Evolutionary conservation across 2,797 vertebrate genomes (phyloP).

Genomic region (Champsocephalus esox): DNA sequence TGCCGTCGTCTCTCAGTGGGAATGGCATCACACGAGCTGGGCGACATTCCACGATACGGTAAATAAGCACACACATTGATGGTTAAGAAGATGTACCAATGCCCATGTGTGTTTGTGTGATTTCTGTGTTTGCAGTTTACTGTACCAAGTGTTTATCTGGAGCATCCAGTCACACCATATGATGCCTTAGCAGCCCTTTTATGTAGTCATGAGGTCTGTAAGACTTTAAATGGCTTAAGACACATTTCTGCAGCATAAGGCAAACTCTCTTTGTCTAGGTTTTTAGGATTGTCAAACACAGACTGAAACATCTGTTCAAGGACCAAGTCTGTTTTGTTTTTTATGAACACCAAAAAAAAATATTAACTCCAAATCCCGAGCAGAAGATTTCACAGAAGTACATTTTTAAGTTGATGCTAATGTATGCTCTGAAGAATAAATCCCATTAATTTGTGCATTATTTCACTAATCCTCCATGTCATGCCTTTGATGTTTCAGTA

Average conservation of each 20-base stretch:
- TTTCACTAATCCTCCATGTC: constrained; percentile 58
- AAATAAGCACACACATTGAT: constrained; percentile 27
- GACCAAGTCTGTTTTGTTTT: constrained; percentile 29
- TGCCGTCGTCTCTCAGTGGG: constrained; percentile 89
- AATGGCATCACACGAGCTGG: constrained; percentile 88
- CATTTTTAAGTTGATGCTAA: constrained; percentile 56
- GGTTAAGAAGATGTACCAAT: background rate
- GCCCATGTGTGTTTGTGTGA: background rate
- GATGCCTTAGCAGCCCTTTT: constrained; percentile 63
- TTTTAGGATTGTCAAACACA: constrained; percentile 15
- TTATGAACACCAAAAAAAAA: constrained; percentile 14
- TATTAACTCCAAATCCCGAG: constrained; percentile 31
- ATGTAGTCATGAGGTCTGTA: constrained; percentile 75
- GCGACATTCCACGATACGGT: constrained; percentile 90
- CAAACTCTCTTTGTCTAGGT: constrained; percentile 43
- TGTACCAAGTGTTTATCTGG: background rate
- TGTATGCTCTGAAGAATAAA: constrained; percentile 56
- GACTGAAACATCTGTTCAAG: background rate
- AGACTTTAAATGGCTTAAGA: constrained; percentile 79
- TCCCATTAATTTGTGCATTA: constrained; percentile 63
- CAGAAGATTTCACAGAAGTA: constrained; percentile 49
- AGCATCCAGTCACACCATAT: constrained; percentile 66
- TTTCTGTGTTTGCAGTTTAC: background rate
- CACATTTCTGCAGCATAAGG: constrained; percentile 30
- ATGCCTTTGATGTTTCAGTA: constrained; percentile 56